A percentile compares a stretch with the other conserved stretches of the same genome.
These are phyloP conservation scores for Branchinecta sandiegonensis DNA, from an alignment of 2,888 invertebrate genomes.

Conservation along the genomic window DNA sequence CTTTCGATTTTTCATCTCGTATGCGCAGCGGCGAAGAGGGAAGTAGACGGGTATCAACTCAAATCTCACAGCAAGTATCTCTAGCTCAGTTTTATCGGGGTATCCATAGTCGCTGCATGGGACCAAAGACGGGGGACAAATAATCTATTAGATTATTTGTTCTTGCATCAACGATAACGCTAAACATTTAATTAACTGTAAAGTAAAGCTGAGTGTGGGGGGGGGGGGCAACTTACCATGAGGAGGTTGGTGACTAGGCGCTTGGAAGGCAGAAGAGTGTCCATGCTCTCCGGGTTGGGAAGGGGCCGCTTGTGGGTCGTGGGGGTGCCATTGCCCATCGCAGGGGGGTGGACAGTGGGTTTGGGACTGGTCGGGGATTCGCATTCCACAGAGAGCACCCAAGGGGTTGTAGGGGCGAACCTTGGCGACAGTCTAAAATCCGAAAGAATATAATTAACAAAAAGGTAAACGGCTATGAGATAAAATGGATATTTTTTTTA, in stretches of 20 bases:
- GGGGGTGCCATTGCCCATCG: not conserved
- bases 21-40: no score
- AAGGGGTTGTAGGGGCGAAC: constrained; percentile 9
- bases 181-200: no score
- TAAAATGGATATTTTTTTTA: no score
- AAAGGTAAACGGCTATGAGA: not conserved
- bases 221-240: not conserved
- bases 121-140: no score
- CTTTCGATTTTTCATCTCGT: no score
- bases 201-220: no score
- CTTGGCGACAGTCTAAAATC: constrained; percentile 1
- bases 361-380: constrained; percentile 1
- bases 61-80: no score
- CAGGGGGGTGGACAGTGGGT: not conserved
- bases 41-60: no score
- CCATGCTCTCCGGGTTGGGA: not conserved
- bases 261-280: not conserved
- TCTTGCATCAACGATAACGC: no score
- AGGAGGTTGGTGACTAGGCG: not conserved
- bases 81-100: no score
- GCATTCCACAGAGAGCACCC: constrained; percentile 9
- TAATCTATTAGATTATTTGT: no score
- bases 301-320: not conserved
- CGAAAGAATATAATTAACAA: not conserved
- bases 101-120: no score